Base-by-base conservation (phyloP, 2,888 invertebrate genomes). In the Drosophila koepferae region DNA sequence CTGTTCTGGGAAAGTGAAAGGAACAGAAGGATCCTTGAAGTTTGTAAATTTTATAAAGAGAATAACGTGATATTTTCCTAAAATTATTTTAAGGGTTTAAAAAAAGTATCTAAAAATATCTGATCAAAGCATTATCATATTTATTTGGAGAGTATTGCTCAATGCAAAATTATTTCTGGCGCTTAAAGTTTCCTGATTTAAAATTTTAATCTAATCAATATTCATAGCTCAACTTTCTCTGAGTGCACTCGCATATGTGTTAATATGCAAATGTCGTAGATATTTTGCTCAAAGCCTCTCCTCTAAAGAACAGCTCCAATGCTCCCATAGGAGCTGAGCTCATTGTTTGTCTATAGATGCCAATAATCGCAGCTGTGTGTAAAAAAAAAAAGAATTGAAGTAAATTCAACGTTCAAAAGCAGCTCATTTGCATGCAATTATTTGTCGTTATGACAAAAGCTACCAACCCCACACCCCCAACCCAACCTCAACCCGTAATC, bases 341-440 rank as follows among this genome's bases (percentile, higher is more conserved):
- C 18, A 16, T 20, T 40, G 51, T 58, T 31, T 55, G 16, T 58
- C 23, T 40, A 18, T 36, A n/a, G 43, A 36, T 63, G 74, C 34
- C 54, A 54, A 59, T 58, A 75, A 67, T 51, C 51, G 34, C 31
- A 38, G 48, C 23, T 8, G 43, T 65, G 46, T 49, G 59, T 18
- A 31, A 69, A 58, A 58, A 23, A 10, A 38, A 74, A 58, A 49
- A 23, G 9, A 44, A 14, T 2, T 5, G 18, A 10, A 46, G 46
- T 10, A 60, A 61, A 58, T 49, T 53, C 41, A 49, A 28, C 38
- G 59, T 43, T 43, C 18, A 48, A 55, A 62, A 54, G 28, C 62
- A 62, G 75, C 81, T 84, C 80, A 84, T 83, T 84, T 86, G 80
- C 81, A 84, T 86, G 80, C 80, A 86, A 83, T 86, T 84, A 84